Evolutionary conservation across 2,888 invertebrate genomes (phyloP).

Genomic region (Epirrhoe tristata): DNA sequence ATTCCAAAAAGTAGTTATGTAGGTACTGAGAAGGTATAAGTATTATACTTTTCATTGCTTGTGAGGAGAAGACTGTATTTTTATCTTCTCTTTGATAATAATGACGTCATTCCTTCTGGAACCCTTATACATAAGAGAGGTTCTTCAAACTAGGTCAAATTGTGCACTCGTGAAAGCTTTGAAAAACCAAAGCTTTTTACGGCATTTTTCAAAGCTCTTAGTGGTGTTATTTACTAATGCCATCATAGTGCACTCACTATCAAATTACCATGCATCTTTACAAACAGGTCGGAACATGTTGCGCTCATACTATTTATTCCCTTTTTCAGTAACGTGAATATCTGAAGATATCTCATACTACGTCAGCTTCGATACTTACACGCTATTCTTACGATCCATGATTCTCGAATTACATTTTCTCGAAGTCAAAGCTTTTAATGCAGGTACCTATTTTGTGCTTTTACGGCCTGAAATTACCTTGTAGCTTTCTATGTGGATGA

Average conservation of each 20-base stretch:
- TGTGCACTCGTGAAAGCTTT: neutral
- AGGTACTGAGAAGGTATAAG: too few relatives aligned
- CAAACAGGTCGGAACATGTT: slow-evolving; percentile 25
- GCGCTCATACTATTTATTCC: slow-evolving; percentile 3
- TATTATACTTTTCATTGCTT: too few relatives aligned
- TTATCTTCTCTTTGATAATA: neutral
- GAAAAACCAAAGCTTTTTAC: neutral
- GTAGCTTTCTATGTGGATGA: neutral
- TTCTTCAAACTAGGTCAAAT: neutral
- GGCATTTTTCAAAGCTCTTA: slow-evolving; percentile 10
- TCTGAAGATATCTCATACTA: too few relatives aligned
- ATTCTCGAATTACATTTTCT: neutral
- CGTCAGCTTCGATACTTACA: neutral
- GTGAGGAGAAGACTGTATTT: neutral
- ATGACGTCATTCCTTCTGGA: neutral
- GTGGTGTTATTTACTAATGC: slow-evolving; percentile 12
- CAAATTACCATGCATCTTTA: slow-evolving; percentile 21
- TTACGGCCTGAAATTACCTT: neutral
- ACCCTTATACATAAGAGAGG: neutral
- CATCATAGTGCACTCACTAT: slow-evolving; percentile 17
- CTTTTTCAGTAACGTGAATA: too few relatives aligned
- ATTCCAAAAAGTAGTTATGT: too few relatives aligned
- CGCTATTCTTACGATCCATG: neutral
- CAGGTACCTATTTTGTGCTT: neutral
- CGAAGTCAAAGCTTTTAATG: neutral